phyloP scores from a whole-genome alignment of 2,113 vertebrate species.

The Pluvianellus socialis region DNA sequence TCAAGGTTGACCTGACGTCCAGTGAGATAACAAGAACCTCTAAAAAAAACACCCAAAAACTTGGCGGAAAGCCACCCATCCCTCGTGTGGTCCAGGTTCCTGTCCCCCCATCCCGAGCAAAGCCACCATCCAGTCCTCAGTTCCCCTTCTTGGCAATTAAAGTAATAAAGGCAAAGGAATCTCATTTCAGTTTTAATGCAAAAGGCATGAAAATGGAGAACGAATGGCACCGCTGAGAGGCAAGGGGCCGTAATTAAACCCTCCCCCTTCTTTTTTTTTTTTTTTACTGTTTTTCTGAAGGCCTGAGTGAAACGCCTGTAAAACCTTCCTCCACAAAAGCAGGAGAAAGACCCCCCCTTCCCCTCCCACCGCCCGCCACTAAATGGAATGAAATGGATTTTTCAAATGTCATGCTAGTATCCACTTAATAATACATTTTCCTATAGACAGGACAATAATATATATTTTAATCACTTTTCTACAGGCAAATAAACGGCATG shows the following conservation, averaged over 20 bases:
- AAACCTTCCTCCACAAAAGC: slow-evolving; percentile 59
- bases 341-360: background rate
- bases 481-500: slow-evolving; percentile 78
- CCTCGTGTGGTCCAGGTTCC: fast-evolving
- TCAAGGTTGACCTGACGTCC: background rate
- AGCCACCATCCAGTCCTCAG: fast-evolving
- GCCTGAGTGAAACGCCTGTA: slow-evolving; percentile 58
- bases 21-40: background rate
- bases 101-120: background rate
- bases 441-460: slow-evolving; percentile 84
- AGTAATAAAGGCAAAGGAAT: slow-evolving; percentile 31
- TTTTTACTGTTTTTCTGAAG: slow-evolving; percentile 54
- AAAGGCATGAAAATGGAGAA: background rate
- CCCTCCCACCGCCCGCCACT: slow-evolving; percentile 28
- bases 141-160: background rate
- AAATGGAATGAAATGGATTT: slow-evolving; percentile 81
- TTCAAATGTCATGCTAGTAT: slow-evolving; percentile 79
- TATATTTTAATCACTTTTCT: slow-evolving; percentile 84
- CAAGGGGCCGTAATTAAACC: slow-evolving; percentile 71
- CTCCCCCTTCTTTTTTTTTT: background rate
- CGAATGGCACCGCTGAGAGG: slow-evolving; percentile 17
- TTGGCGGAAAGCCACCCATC: background rate
- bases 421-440: slow-evolving; percentile 85
- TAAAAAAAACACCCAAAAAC: background rate
- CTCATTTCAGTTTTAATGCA: slow-evolving; percentile 13